These are phyloP conservation scores for Patella caerulea DNA, from an alignment of 2,888 invertebrate species.

Conservation along the genomic window DNA sequence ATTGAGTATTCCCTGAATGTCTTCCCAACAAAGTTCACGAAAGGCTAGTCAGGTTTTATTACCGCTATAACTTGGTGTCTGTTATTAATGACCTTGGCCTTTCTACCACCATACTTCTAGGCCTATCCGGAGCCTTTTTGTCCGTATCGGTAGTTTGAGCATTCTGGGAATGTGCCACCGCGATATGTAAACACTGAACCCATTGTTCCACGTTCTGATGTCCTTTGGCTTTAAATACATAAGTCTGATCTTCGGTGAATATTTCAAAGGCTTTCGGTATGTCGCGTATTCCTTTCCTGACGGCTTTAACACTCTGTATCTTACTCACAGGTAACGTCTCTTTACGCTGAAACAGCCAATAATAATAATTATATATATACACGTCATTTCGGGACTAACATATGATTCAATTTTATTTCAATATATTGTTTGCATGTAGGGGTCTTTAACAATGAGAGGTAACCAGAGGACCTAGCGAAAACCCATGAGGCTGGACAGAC, in stretches of 20 bases:
- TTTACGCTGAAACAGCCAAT: constrained; percentile 76
- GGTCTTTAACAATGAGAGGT: no score
- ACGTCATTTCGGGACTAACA: no score
- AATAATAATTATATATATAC: no score
- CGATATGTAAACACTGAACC: constrained; percentile 93
- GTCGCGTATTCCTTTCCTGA: constrained; percentile 86
- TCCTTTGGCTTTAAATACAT: constrained; percentile 93
- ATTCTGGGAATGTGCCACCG: constrained; percentile 86
- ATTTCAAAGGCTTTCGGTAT: constrained; percentile 97
- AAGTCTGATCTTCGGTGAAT: constrained; percentile 87
- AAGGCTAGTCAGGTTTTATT: not conserved
- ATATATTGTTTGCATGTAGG: no score
- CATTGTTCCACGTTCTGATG: constrained; percentile 95
- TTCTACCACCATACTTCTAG: constrained; percentile 41
- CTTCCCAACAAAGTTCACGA: no score
- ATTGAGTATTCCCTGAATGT: no score
- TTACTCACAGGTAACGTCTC: constrained; percentile 91
- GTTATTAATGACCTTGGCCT: constrained; percentile 44
- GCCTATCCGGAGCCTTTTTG: constrained; percentile 13
- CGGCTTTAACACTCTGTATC: constrained; percentile 94
- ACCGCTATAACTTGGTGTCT: constrained; percentile 48
- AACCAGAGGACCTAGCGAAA: no score
- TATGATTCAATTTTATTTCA: no score
- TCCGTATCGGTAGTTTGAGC: constrained; percentile 16
- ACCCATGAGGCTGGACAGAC: no score